A percentile compares a stretch with the other conserved stretches of the same genome.
These are phyloP conservation scores for Spisula subtruncata DNA, from an alignment of 2,888 invertebrate species.

Conservation along the genomic window DNA sequence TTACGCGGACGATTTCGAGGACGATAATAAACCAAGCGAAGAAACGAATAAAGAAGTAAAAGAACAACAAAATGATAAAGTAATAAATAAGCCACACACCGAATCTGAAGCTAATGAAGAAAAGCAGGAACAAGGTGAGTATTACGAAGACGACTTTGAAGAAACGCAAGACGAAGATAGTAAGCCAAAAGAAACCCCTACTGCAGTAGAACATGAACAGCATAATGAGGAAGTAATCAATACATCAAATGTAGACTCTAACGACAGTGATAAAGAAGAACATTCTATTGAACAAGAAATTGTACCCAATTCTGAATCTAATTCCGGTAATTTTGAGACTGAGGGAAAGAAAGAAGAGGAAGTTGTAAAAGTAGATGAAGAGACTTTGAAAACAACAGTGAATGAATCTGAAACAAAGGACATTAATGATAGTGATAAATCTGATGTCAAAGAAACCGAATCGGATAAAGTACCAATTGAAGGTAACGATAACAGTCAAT, in stretches of 20 bases:
- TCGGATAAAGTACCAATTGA: not conserved
- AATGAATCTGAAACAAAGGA: not conserved
- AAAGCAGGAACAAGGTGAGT: not conserved
- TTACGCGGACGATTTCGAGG: slow-evolving; percentile 40
- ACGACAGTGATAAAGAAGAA: not conserved
- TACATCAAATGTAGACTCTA: not conserved
- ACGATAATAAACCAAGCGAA: slow-evolving; percentile 19
- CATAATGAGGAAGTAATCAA: not conserved
- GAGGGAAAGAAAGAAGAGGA: not conserved
- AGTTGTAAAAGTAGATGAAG: not conserved
- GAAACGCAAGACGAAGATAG: not conserved
- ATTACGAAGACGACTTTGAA: slow-evolving; percentile 40
- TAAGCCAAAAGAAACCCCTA: not conserved
- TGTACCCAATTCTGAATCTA: not conserved
- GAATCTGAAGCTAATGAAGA: slow-evolving; percentile 19
- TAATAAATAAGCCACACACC: not conserved
- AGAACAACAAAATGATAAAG: not conserved
- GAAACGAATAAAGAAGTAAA: not conserved
- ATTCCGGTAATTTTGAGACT: not conserved
- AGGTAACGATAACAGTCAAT: not conserved
- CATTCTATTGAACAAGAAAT: not conserved
- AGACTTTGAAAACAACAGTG: not conserved
- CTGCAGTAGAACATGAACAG: not conserved
- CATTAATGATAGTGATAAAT: slow-evolving; percentile 1
- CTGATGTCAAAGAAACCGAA: not conserved